Evolutionary conservation across 2,797 vertebrate genomes (phyloP), one percentile per base, ranked within the genome.

Genomic region (Sebastes aleutianus): DNA sequence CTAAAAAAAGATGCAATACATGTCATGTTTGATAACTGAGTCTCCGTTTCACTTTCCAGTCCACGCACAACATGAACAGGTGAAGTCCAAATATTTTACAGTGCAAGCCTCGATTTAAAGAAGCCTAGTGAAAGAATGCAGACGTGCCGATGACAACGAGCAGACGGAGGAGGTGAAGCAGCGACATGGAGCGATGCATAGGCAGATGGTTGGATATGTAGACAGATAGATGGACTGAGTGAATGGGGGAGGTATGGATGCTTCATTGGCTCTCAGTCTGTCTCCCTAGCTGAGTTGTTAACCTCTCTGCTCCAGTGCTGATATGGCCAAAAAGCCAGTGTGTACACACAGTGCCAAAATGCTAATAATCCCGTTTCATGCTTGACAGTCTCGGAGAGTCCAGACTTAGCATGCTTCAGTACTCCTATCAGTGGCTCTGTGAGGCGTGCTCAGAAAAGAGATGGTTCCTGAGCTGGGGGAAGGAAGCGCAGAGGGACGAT

Each of bases 351-450:
- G 73, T 65, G 81, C 70, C 67, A 80, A 82, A 59, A 85, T 81
- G 78, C 72, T 85, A 83, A 83, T 89, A 83, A 85, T 85, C 76
- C 70, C 54, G 71, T 85, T 85, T 79, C 80, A 74, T 74, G 75
- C 82, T 74, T 77, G 78, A 83, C 72, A 69, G 68, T 87, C 59
- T 57, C 31, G 4, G 24, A 75, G 80, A 78, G 80, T 82, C 87
- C 84, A 39, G 68, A 47, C 43, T 78, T 76, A 58, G 54, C 75
- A 79, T 70, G 81, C 81, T 84, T 69, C 69, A 71, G 64, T 12
- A 63, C 61, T 70, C 57, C 66, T 68, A 74, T 87, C 74, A 83
- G 74, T 59, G 56, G 69, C 63, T 69, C 72, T 76, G 63, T 27
- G 26, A 76, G 71, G 63, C 74, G 8, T 34, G 7, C 43, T 68